Percentiles rank a stretch among this genome's conserved stretches.
Evolutionary conservation across 2,888 invertebrate species (phyloP).

Genomic region (Cremastobaeus sp.): DNA sequence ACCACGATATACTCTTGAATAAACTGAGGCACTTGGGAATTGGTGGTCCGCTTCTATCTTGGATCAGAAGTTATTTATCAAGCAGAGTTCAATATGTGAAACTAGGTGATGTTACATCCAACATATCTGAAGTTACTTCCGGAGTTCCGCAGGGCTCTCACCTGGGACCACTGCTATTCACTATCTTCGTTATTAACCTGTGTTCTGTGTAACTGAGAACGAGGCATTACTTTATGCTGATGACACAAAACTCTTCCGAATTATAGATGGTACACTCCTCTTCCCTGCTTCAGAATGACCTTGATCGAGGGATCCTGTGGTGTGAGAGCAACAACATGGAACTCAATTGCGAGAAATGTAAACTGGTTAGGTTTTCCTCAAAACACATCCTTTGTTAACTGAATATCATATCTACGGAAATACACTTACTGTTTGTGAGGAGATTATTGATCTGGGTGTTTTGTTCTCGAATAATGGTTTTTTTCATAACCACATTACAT

Average conservation of each 20-base stretch:
- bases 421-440: not conserved
- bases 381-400: not conserved
- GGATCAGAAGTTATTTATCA: not conserved
- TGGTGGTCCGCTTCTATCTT: not conserved
- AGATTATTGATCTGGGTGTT: constrained; percentile 9
- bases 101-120: not conserved
- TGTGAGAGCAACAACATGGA: not conserved
- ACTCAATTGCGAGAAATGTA: not conserved
- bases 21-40: not conserved
- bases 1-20: not conserved
- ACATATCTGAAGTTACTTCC: not conserved
- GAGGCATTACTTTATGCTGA: not conserved
- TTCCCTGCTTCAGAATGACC: not conserved
- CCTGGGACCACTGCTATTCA: not conserved
- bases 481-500: not conserved
- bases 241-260: not conserved
- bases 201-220: not conserved
- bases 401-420: not conserved
- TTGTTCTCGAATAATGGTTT: not conserved
- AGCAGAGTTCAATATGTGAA: not conserved
- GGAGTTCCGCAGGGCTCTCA: not conserved
- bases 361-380: not conserved
- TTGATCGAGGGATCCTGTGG: not conserved
- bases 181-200: not conserved
- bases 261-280: not conserved